These are phyloP conservation scores for Oncorhynchus clarkii DNA, from an alignment of 2,113 vertebrate species.

Conservation along the genomic window DNA sequence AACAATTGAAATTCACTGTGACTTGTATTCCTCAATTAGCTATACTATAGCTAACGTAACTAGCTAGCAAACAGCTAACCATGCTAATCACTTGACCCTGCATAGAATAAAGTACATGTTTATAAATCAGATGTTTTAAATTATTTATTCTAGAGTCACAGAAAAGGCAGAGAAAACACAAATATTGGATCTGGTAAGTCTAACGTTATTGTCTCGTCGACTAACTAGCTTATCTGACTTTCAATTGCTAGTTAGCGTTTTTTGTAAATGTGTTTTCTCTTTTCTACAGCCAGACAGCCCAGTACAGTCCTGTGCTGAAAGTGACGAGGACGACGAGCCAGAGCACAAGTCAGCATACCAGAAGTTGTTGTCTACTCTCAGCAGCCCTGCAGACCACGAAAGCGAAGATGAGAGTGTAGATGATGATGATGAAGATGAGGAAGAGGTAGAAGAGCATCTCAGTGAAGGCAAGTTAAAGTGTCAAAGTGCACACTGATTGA, in stretches of 20 bases:
- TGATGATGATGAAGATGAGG: conserved; percentile 19
- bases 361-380: conserved; percentile 87
- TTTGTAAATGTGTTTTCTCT: background rate
- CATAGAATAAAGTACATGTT: background rate
- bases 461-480: conserved; percentile 27
- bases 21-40: background rate
- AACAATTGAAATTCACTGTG: background rate
- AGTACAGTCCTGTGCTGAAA: conserved; percentile 72
- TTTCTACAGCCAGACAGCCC: conserved; percentile 75
- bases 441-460: conserved; percentile 53
- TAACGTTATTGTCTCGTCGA: background rate
- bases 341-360: conserved; percentile 83
- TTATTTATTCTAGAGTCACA: conserved; percentile 68
- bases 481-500: too few species aligned
- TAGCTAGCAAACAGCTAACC: background rate
- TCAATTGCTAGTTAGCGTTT: background rate
- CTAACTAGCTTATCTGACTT: background rate
- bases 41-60: background rate
- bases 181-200: conserved; percentile 84
- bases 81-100: too few species aligned
- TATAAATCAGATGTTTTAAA: background rate
- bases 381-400: conserved; percentile 59
- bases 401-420: conserved; percentile 67
- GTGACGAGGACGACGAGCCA: conserved; percentile 75
- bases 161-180: conserved; percentile 76